Base-by-base conservation (phyloP, 30 jellyfish, hydroid and myxozoan species). In the Sanderia malayensis region DNA sequence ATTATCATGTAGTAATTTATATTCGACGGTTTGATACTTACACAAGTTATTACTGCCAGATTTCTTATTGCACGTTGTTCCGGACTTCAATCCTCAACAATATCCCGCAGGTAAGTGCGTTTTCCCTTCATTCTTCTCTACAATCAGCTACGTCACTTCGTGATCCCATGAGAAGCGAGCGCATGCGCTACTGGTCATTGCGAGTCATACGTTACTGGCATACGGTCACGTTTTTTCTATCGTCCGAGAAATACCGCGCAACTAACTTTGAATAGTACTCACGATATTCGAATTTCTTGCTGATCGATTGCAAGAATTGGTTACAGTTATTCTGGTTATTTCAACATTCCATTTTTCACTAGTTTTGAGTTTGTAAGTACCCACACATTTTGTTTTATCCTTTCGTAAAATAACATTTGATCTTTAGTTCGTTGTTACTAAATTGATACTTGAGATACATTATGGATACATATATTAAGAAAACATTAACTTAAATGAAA, bases 81-180 rank as follows among this genome's bases (percentile, higher is more conserved):
- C n/a, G n/a, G n/a, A n/a, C n/a, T n/a, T n/a, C n/a, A n/a, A n/a
- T n/a, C n/a, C n/a, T n/a, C n/a, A n/a, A n/a, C n/a, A n/a, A n/a
- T n/a, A n/a, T n/a, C n/a, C n/a, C n/a, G n/a, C n/a, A n/a, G n/a
- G n/a, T n/a, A n/a, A n/a, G n/a, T n/a, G n/a, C n/a, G n/a, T n/a
- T n/a, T n/a, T n/a, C n/a, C n/a, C n/a, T n/a, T n/a, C n/a, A 49
- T 52, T 45, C 71, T 46, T 70, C 83, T 70, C 52, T 13, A 70
- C 30, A 15, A 66, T 66, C 79, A 66, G 63, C 79, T 66, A 66
- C 63, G 79, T 70, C 69, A 70, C 69, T 70, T 23, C 69, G 57
- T 44, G 46, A 70, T 70, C 70, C 81, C 68, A 70, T 46, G 69
- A 46, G 81, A 70, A 70, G 81, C 70, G 61, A 31, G 81, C 74